These are phyloP conservation scores for Alfaro cultratus DNA, from an alignment of 2,797 vertebrate genomes.

Conservation along the genomic window DNA sequence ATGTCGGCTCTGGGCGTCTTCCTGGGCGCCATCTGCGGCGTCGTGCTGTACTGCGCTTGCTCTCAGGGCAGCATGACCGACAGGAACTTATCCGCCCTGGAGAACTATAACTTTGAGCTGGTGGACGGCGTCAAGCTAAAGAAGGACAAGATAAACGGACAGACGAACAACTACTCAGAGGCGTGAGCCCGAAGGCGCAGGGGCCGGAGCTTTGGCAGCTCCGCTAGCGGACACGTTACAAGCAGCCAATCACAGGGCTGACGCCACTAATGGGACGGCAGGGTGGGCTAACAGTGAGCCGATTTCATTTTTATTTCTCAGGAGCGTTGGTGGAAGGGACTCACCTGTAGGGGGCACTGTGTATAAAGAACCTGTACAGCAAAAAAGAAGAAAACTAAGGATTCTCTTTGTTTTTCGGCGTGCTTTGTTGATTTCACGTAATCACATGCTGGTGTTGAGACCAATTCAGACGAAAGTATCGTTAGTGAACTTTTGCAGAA, in stretches of 20 bases:
- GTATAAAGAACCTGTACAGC: conserved; percentile 87
- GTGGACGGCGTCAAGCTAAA: conserved; percentile 99
- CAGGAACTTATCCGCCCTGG: conserved; percentile 97
- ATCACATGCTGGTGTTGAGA: conserved; percentile 97
- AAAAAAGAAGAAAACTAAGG: conserved; percentile 81
- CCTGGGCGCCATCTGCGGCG: conserved; percentile 95
- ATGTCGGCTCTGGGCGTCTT: conserved; percentile 98
- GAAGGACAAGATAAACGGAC: conserved; percentile 98
- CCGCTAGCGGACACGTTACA: conserved; percentile 83
- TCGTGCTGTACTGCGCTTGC: conserved; percentile 97
- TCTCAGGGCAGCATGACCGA: conserved; percentile 95
- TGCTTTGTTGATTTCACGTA: conserved; percentile 81
- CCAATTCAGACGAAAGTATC: conserved; percentile 86
- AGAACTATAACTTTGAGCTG: conserved; percentile 99
- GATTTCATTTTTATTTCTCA: conserved; percentile 93
- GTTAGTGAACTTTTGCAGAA: conserved; percentile 59
- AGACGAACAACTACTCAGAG: conserved; percentile 94
- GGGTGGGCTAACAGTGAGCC: conserved; percentile 75
- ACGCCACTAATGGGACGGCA: conserved; percentile 64
- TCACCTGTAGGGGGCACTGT: conserved; percentile 89
- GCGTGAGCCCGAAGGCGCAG: conserved; percentile 92
- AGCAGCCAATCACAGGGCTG: conserved; percentile 72
- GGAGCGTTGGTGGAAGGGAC: conserved; percentile 93
- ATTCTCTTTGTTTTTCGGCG: conserved; percentile 82
- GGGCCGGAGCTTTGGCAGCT: conserved; percentile 91